phyloP scores from a whole-genome alignment of 1,140 invertebrate species.

The Theocolax elegans region DNA sequence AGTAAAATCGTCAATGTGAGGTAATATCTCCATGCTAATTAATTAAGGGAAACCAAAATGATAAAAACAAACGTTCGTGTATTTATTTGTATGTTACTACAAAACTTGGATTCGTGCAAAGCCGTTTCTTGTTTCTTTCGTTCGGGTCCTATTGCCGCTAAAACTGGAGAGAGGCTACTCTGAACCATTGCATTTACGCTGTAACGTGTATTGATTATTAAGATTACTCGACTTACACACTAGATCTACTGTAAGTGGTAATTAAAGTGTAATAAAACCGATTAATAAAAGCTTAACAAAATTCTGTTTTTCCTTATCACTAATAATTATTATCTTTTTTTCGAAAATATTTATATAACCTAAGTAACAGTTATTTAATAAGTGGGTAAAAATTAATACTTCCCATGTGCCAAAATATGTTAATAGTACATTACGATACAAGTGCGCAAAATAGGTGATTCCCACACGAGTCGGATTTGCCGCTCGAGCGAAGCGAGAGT shows the following conservation, averaged over 20 bases:
- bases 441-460: too few species aligned
- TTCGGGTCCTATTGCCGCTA: constrained; percentile 47
- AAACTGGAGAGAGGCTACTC: constrained; percentile 16
- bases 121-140: constrained; percentile 50
- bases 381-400: too few species aligned
- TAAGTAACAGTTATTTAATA: too few species aligned
- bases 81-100: constrained; percentile 57
- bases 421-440: too few species aligned
- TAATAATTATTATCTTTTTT: too few species aligned
- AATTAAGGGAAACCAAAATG: too few species aligned
- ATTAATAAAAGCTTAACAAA: constrained; percentile 64
- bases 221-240: constrained; percentile 54
- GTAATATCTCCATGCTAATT: constrained; percentile 40
- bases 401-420: too few species aligned
- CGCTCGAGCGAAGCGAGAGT: too few species aligned
- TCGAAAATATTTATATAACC: too few species aligned
- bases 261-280: constrained; percentile 59
- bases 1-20: constrained; percentile 17
- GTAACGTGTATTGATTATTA: constrained; percentile 60
- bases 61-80: too few species aligned
- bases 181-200: constrained; percentile 54
- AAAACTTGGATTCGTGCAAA: constrained; percentile 41
- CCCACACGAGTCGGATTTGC: too few species aligned
- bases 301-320: too few species aligned
- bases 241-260: constrained; percentile 60